Percentiles rank a stretch among this genome's conserved stretches.
Evolutionary conservation across 2,113 vertebrate species (phyloP).

Genomic region (Pelecanus crispus): DNA sequence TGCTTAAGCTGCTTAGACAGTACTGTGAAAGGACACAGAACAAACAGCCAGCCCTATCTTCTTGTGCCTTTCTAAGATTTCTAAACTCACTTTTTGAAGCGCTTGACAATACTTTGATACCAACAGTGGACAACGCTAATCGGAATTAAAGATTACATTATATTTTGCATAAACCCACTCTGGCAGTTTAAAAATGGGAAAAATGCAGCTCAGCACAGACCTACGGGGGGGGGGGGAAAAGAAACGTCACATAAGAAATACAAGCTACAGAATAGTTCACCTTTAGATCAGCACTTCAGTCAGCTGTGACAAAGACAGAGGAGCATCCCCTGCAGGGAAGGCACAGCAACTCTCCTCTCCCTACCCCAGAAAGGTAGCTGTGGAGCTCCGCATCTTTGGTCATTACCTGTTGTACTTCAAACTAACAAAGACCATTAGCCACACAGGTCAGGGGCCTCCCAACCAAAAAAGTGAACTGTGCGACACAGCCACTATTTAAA

Average conservation of each 20-base stretch:
- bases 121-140: not conserved
- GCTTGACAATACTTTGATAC: not conserved
- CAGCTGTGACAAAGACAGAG: not conserved
- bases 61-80: not conserved
- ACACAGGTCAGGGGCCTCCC: not conserved
- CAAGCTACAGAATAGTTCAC: not conserved
- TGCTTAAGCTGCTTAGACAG: conserved; percentile 48
- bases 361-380: not conserved
- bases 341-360: not conserved
- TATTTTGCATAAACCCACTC: not conserved
- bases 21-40: conserved; percentile 40
- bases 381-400: not conserved
- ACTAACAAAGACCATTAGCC: not conserved
- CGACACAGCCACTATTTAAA: not conserved
- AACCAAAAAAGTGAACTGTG: not conserved
- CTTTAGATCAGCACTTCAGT: not conserved
- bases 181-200: not conserved
- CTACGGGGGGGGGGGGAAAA: rapidly evolving
- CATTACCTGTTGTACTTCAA: not conserved
- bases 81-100: not conserved
- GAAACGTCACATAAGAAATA: not conserved
- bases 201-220: not conserved
- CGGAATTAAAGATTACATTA: not conserved
- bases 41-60: not conserved
- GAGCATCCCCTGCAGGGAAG: not conserved